Conservation (phyloP, 2,797 vertebrate genomes). For the Ptychobarbus kaznakovi region DNA sequence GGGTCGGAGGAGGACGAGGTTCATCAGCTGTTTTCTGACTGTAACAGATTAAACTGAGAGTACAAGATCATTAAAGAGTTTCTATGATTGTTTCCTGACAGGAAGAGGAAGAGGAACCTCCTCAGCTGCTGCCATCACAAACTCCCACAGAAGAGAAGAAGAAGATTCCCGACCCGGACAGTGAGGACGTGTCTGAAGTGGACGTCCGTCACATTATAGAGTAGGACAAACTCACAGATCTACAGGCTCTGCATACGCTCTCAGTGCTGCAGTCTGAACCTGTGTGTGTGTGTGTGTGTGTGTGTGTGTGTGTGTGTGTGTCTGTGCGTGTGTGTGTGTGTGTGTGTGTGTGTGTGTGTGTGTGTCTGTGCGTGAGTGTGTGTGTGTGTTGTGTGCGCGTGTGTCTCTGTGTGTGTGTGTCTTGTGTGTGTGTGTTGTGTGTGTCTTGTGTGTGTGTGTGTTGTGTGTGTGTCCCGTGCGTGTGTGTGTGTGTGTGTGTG, state of each 20-base stretch:
- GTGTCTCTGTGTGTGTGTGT: too few species aligned
- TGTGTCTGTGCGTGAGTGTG: too few species aligned
- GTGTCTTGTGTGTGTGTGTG: not conserved
- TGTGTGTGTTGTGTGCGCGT: too few species aligned
- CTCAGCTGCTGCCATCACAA: slow-evolving; percentile 70
- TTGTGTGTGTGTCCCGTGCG: too few species aligned
- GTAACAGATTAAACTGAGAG: not conserved
- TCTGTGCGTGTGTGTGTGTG: too few species aligned
- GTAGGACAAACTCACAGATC: slow-evolving; percentile 65
- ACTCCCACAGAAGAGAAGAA: slow-evolving; percentile 82
- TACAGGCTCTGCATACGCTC: not conserved
- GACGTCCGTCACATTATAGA: slow-evolving; percentile 85
- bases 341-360: too few species aligned
- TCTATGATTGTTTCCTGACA: not conserved
- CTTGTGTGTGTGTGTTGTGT: not conserved
- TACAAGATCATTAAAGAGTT: not conserved
- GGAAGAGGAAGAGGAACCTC: slow-evolving; percentile 85
- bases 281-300: not conserved
- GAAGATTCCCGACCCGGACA: slow-evolving; percentile 86
- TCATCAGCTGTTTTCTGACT: not conserved
- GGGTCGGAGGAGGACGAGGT: slow-evolving; percentile 85
- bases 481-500: not conserved
- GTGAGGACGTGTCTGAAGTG: slow-evolving; percentile 84
- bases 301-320: not conserved
- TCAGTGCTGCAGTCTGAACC: not conserved